A percentile compares a stretch with the other conserved stretches of the same genome.
Evolutionary conservation across 2,888 invertebrate species (phyloP).

Genomic region (Hybos culiciformis): DNA sequence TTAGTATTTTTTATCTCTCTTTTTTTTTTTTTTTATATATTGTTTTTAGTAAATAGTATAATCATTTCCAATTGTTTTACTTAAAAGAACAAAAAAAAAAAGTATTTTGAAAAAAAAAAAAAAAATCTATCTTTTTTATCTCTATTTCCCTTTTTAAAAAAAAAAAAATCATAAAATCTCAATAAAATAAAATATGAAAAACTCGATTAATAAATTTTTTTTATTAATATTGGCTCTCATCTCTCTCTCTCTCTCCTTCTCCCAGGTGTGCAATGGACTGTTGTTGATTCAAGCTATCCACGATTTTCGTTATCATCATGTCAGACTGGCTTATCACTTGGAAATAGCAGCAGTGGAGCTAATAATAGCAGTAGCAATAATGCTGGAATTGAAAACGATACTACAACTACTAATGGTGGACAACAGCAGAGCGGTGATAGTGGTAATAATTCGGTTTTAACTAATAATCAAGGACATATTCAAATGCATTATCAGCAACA

Average conservation of each 20-base stretch:
- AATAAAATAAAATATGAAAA: too few relatives aligned
- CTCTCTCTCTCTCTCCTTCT: too few relatives aligned
- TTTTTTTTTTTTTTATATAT: conserved; percentile 9
- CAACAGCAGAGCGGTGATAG: conserved; percentile 17
- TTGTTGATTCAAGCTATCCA: conserved; percentile 68
- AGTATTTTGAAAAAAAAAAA: too few relatives aligned
- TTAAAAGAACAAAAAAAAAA: not conserved
- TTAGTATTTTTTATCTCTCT: conserved; percentile 13
- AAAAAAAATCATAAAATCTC: conserved; percentile 10
- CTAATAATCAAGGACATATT: conserved; percentile 15
- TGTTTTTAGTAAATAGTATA: not conserved
- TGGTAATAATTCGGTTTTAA: conserved; percentile 19
- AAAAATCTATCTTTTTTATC: too few relatives aligned
- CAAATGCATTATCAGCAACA: too few relatives aligned
- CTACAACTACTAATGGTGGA: conserved; percentile 35
- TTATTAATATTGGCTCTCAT: conserved; percentile 30
- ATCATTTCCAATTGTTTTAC: not conserved
- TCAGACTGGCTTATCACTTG: conserved; percentile 39
- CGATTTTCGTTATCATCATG: conserved; percentile 57
- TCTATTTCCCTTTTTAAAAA: not conserved
- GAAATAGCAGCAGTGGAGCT: conserved; percentile 30
- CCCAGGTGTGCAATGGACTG: conserved; percentile 76
- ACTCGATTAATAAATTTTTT: too few relatives aligned
- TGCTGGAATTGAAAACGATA: conserved; percentile 19
- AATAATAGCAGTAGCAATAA: conserved; percentile 32